Evolutionary conservation across 2,113 vertebrate species (phyloP), one percentile per base, ranked within the genome.

Genomic region (Antechinus stuartii): DNA sequence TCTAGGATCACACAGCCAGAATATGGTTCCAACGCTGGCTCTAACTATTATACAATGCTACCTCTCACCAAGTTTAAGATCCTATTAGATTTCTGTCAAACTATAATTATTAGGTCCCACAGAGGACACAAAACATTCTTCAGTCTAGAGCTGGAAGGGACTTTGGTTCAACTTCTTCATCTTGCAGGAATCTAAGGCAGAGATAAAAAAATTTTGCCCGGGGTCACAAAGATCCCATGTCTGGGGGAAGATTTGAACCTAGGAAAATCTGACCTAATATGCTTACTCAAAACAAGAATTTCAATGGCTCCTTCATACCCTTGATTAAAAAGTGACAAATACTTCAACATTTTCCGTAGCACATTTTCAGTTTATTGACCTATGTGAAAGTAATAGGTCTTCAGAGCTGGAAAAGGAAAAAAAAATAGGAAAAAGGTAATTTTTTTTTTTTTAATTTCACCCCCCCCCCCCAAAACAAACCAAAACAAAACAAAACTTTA

Each of bases 321-420:
- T 54, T 61, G 42, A 89, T 94, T 2, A 96, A 91, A 98, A 98
- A 98, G 0, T 95, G 96, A 97, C 97, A 92, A 97, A 98, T 54
- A 93, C 96, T 0, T 89, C 94, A 94, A 96, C 95, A 16, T 90
- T 97, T 98, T 98, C 97, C 97, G 96, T 98, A 98, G 96, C 98
- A 98, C 98, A 97, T 98, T 95, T 98, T 98, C 92, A 96, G 94
- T 99, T 99, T 99, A 99, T 99, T 99, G 98, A 98, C 98, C 98
- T 98, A 98, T 96, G 98, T 97, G 94, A 97, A 99, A 99, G 98
- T 97, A 98, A 99, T 98, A 99, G 99, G 98, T 98, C 99, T 98
- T 97, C 97, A 98, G 98, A 98, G 98, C 98, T 98, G 98, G 96
- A 97, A 98, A 97, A 98, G 97, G 98, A 98, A 98, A 99, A 98